Evolutionary conservation across 30 jellyfish, hydroid and myxozoan species (phyloP).

Genomic region (Sanderia malayensis): DNA sequence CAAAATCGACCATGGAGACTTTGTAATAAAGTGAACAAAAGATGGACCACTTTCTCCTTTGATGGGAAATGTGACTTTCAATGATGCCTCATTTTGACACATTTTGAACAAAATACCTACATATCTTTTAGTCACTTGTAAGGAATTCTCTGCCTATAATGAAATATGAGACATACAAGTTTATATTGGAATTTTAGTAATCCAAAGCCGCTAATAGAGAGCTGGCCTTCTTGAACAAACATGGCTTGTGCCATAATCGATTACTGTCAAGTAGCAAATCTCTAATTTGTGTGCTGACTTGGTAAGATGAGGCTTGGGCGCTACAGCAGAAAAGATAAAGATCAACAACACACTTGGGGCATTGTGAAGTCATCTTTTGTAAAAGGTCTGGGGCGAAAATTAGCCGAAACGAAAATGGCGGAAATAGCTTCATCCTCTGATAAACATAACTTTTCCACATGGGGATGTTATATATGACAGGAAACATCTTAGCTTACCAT

Average conservation of each 20-base stretch:
- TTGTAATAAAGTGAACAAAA: too few species aligned
- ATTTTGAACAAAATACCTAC: too few species aligned
- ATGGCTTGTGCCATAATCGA: background rate
- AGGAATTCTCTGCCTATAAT: too few species aligned
- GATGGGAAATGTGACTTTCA: too few species aligned
- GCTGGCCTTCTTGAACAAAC: background rate
- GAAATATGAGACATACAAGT: conserved; percentile 5
- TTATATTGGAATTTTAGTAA: conserved; percentile 9
- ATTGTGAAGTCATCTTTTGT: background rate
- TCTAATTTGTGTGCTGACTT: too few species aligned
- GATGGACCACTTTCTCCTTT: too few species aligned
- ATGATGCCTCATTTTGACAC: too few species aligned
- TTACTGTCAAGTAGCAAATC: background rate
- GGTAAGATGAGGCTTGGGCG: background rate
- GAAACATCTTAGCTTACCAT: too few species aligned
- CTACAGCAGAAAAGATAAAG: background rate
- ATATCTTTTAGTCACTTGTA: too few species aligned
- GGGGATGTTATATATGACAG: too few species aligned
- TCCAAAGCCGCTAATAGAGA: background rate
- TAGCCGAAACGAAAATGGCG: background rate
- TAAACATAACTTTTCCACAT: too few species aligned
- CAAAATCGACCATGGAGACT: too few species aligned
- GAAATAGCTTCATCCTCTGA: background rate
- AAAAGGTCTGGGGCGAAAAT: background rate
- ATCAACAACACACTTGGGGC: background rate